A percentile compares a stretch with the other conserved stretches of the same genome.
Conservation (phyloP, 2,113 vertebrate genomes). For the Penelope pileata region DNA sequence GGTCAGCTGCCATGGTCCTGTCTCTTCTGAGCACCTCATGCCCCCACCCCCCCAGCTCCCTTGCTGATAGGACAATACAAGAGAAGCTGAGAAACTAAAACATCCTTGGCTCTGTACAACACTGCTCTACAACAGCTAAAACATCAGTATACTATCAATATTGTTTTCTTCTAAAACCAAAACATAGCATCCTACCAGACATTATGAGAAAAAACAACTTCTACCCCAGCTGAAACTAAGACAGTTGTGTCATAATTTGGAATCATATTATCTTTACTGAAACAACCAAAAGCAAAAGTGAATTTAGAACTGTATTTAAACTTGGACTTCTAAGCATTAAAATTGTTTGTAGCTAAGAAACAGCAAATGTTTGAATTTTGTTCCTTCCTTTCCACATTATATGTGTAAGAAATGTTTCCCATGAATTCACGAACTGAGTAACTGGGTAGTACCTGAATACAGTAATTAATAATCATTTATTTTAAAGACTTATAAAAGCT, state of each 20-base stretch:
- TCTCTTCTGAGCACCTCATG: too few species aligned
- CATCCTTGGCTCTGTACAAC: too few species aligned
- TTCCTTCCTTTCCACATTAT: not conserved
- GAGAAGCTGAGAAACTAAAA: too few species aligned
- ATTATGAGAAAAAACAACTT: too few species aligned
- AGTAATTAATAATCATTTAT: not conserved
- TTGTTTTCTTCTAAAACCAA: too few species aligned
- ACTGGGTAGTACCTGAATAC: not conserved
- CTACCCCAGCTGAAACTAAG: too few species aligned
- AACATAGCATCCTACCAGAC: too few species aligned
- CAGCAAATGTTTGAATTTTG: not conserved
- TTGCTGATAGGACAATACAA: too few species aligned
- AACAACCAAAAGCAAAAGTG: not conserved
- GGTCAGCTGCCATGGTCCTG: too few species aligned
- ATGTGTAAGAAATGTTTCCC: not conserved
- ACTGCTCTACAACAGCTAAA: too few species aligned
- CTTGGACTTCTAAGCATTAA: not conserved
- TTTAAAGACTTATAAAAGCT: not conserved
- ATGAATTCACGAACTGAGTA: not conserved
- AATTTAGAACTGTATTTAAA: not conserved
- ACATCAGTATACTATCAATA: too few species aligned
- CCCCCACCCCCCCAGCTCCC: too few species aligned
- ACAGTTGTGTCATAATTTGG: not conserved
- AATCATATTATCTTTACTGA: not conserved
- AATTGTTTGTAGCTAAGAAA: not conserved